Conservation (phyloP, 2,888 invertebrate genomes). For the Petrolisthes cinctipes region DNA sequence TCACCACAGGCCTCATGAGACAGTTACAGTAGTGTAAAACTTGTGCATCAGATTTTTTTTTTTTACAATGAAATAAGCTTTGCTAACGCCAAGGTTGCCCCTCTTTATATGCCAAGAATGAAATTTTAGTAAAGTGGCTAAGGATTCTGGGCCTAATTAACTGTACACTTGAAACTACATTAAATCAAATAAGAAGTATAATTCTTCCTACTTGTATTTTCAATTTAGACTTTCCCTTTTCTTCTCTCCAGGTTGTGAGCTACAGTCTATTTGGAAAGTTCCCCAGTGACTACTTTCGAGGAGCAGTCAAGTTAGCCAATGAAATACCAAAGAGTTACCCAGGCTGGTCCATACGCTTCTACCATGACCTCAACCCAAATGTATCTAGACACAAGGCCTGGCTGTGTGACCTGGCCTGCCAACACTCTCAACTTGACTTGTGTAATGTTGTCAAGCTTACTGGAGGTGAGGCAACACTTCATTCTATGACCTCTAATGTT, state of each 20-base stretch:
- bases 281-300: conserved; percentile 36
- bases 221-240: neutral
- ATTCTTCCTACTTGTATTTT: too few relatives aligned
- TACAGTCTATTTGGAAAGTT: conserved; percentile 48
- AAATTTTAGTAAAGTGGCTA: too few relatives aligned
- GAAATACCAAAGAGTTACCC: conserved; percentile 24
- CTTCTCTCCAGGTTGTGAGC: conserved; percentile 38
- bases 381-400: neutral
- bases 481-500: too few relatives aligned
- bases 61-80: too few relatives aligned
- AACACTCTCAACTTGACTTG: conserved; percentile 35
- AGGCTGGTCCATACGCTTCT: conserved; percentile 40
- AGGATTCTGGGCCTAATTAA: too few relatives aligned
- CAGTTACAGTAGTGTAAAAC: too few relatives aligned
- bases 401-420: conserved; percentile 41
- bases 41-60: too few relatives aligned
- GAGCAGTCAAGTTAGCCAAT: conserved; percentile 1
- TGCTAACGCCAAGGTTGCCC: too few relatives aligned
- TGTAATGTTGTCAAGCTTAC: conserved; percentile 29
- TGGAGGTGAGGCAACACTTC: conserved; percentile 22
- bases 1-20: too few relatives aligned
- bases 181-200: too few relatives aligned
- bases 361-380: conserved; percentile 35
- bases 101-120: too few relatives aligned
- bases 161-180: too few relatives aligned